Evolutionary conservation across 2,888 invertebrate genomes (phyloP), one percentile per base, ranked within the genome.

Genomic region (Exephanes ischioxanthus): DNA sequence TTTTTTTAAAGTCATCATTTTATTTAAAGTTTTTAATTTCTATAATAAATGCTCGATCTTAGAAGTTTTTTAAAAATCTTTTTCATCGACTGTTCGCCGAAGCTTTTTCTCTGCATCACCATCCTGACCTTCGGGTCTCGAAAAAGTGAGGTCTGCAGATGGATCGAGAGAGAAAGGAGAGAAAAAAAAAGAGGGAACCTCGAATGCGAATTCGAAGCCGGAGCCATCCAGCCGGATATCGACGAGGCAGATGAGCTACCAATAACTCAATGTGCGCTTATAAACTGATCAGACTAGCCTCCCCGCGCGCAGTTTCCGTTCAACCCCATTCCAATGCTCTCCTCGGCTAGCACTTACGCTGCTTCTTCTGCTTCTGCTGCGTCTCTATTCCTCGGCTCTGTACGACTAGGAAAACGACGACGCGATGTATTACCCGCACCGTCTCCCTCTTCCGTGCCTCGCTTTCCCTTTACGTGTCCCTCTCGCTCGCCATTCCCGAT

Each of bases 241-340:
- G 92, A 91, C 89, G 89, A 86, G 90, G 90, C 89, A 91, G 92
- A 92, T 92, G 92, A 92, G 92, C 92, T 92, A 92, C 91, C 92
- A 92, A 92, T 92, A 92, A 92, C 91, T 92, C 92, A 92, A 92
- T 92, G 92, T 91, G 90, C 92, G 91, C 92, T 92, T 92, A 92
- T 92, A 92, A 92, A 92, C 91, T 92, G 92, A 91, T 92, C 92
- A 92, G 92, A 92, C 91, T 90, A 88, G 87, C 84, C 84, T 83
- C 86, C 87, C 87, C 81, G 51, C 80, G 45, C 75, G 67, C 61
- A 51, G 71, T 58, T 67, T 58, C 48, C 70, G 72, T 48, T 71
- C 79, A 77, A 45, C 87, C 88, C 86, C 87, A 83, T 89, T 90
- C 90, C 88, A 90, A 90, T 89, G 87, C 88, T 87, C 86, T 83